These are phyloP conservation scores for Macrotrachela quadricornifera DNA, from an alignment of 1,140 invertebrate genomes.

Conservation along the genomic window DNA sequence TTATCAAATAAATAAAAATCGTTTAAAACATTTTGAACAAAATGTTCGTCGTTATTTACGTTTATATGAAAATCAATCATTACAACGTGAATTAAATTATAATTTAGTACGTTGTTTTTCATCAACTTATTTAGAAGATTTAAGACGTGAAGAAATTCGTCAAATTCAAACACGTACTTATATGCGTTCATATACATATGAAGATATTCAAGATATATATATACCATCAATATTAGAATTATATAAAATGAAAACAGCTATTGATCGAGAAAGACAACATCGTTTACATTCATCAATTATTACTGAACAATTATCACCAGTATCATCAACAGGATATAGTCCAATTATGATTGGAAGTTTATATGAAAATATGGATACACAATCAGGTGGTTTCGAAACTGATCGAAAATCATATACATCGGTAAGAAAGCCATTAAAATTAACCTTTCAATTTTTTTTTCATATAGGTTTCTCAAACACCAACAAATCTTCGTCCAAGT, in stretches of 20 bases:
- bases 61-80: background rate
- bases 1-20: background rate
- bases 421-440: no score
- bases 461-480: no score
- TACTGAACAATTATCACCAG: background rate
- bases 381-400: no score
- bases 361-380: no score
- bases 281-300: background rate
- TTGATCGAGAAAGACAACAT: background rate
- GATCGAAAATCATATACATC: no score
- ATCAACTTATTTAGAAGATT: background rate
- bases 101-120: constrained; percentile 4
- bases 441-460: no score
- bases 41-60: background rate
- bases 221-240: constrained; percentile 2
- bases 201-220: constrained; percentile 6
- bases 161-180: background rate
- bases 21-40: background rate
- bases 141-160: constrained; percentile 5
- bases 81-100: constrained; percentile 1
- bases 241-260: constrained; percentile 2
- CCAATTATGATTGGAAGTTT: no score
- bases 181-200: background rate
- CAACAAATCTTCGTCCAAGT: no score
- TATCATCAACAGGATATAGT: background rate